Evolutionary conservation across 2,797 vertebrate species (phyloP).

Genomic region (Gymnopithys bicolor): DNA sequence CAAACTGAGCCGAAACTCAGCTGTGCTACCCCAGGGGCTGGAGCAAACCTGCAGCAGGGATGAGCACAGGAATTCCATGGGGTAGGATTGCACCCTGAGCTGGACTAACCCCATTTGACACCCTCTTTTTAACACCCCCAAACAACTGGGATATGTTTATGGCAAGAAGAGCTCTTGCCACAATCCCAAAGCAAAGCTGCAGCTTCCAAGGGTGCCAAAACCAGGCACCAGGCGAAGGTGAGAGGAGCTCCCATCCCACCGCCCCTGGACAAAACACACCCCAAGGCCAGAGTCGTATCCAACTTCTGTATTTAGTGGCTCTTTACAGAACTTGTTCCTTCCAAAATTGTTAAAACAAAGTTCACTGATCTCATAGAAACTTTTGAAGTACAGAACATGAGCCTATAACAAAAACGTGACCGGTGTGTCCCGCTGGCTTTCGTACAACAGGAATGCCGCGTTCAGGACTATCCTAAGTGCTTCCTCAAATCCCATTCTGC

Average conservation of each 20-base stretch:
- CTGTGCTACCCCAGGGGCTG: neutral
- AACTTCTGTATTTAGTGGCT: constrained; percentile 82
- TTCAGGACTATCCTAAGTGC: constrained; percentile 70
- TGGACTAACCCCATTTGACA: neutral
- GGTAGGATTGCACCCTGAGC: neutral
- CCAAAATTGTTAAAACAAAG: constrained; percentile 80
- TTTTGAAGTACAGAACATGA: constrained; percentile 71
- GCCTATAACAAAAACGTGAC: constrained; percentile 65
- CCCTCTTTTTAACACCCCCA: neutral
- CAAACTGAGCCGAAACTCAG: rapidly evolving
- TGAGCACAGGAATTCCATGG: neutral
- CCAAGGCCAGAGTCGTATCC: constrained; percentile 69
- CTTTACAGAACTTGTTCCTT: constrained; percentile 78
- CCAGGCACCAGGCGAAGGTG: rapidly evolving
- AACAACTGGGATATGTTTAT: rapidly evolving
- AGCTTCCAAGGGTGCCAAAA: neutral
- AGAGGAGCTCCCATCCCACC: neutral
- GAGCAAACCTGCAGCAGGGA: neutral
- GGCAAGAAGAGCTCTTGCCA: neutral
- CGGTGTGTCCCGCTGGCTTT: constrained; percentile 56
- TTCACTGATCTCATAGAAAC: constrained; percentile 81
- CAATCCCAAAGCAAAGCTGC: neutral
- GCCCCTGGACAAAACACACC: constrained; percentile 26
- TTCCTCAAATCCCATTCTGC: constrained; percentile 66
- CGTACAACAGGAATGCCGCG: constrained; percentile 62